Evolutionary conservation across 2,113 vertebrate species (phyloP).

Genomic region (Garra rufa): DNA sequence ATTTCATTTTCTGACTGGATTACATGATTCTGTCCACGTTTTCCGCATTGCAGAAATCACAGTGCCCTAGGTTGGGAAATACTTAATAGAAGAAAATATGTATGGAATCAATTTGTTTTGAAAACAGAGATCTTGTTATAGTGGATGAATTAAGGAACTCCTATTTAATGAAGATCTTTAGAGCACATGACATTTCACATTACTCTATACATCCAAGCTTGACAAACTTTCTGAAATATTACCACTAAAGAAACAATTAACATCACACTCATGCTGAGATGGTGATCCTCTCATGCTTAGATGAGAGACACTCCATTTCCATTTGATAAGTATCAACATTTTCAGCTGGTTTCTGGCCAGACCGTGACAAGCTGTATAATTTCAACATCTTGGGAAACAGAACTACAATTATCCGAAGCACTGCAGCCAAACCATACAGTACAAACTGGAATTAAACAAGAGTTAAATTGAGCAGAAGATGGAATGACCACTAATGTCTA

Average conservation of each 20-base stretch:
- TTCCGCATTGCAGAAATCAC: too few species aligned
- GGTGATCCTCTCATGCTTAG: neutral
- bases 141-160: neutral
- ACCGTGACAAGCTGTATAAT: neutral
- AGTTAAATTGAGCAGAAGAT: neutral
- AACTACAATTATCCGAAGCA: neutral
- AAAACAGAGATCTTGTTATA: neutral
- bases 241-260: slow-evolving; percentile 12
- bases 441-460: neutral
- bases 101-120: neutral
- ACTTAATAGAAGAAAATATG: neutral
- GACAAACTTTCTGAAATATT: slow-evolving; percentile 20
- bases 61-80: neutral
- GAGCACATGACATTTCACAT: neutral
- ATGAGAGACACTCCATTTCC: slow-evolving; percentile 32
- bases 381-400: neutral
- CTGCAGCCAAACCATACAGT: neutral
- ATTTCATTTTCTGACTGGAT: too few species aligned
- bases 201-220: neutral
- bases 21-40: too few species aligned
- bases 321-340: slow-evolving; percentile 29
- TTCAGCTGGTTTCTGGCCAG: slow-evolving; percentile 6
- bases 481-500: neutral
- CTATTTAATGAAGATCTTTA: slow-evolving; percentile 6
- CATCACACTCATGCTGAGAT: slow-evolving; percentile 22